These are phyloP conservation scores for Hassar affinis DNA, from an alignment of 2,113 vertebrate genomes.

Conservation along the genomic window DNA sequence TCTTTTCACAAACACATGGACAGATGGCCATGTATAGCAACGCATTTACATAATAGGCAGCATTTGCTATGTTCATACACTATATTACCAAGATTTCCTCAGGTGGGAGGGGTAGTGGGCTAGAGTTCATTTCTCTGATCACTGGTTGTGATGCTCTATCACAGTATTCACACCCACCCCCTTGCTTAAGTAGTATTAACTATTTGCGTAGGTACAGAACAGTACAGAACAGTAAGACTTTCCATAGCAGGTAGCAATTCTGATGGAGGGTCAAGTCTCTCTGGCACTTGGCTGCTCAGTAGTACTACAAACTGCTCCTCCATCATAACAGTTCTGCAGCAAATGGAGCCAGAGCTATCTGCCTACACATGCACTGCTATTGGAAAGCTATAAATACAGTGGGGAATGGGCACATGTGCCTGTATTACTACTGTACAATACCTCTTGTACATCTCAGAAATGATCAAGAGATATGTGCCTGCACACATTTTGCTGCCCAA, in stretches of 20 bases:
- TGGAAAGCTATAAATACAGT: conserved; percentile 26
- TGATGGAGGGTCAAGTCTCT: conserved; percentile 26
- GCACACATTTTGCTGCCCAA: conserved; percentile 1
- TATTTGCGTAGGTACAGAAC: conserved; percentile 24
- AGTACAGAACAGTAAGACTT: neutral
- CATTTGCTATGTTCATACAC: conserved; percentile 10
- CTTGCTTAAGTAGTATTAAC: conserved; percentile 7
- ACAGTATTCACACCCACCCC: conserved; percentile 30
- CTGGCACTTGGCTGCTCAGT: conserved; percentile 34
- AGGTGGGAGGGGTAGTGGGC: neutral
- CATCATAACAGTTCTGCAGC: conserved; percentile 19
- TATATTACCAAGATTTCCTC: conserved; percentile 16
- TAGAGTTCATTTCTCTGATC: conserved; percentile 8
- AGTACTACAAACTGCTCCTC: conserved; percentile 26
- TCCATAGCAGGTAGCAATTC: conserved; percentile 24
- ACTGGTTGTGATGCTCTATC: conserved; percentile 3
- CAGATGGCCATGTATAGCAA: conserved; percentile 35
- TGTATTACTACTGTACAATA: conserved; percentile 7
- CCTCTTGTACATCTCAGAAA: conserved; percentile 24
- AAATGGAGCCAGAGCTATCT: conserved; percentile 20
- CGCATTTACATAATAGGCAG: neutral
- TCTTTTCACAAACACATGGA: conserved; percentile 27
- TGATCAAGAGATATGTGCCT: neutral
- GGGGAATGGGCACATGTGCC: neutral
- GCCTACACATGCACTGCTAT: conserved; percentile 1